These are phyloP conservation scores for Portunus trituberculatus DNA, from an alignment of 1,140 invertebrate genomes.

Conservation along the genomic window DNA sequence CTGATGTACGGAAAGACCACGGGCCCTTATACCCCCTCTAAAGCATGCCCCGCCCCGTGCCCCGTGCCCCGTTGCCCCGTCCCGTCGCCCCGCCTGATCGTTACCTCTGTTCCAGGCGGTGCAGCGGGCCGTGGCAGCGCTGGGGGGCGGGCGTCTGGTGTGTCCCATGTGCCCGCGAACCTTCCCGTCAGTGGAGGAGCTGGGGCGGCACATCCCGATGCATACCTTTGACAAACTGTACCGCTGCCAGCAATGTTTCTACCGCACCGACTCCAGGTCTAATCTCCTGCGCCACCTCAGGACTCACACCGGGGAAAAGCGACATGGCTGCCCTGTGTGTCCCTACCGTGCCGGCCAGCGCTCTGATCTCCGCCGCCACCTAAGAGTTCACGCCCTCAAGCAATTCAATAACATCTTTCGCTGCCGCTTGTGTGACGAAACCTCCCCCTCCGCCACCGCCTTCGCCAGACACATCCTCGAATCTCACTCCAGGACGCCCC, in stretches of 20 bases:
- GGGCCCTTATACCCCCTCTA: background rate
- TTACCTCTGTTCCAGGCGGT: slow-evolving; percentile 69
- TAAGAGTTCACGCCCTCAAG: slow-evolving; percentile 65
- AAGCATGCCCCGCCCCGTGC: slow-evolving; percentile 7
- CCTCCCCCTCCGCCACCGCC: slow-evolving; percentile 57
- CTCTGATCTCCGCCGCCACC: slow-evolving; percentile 63
- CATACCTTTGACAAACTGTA: slow-evolving; percentile 73
- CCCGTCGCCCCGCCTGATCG: slow-evolving; percentile 24
- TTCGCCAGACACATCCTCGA: slow-evolving; percentile 77
- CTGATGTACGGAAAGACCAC: background rate
- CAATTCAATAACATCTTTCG: slow-evolving; percentile 56
- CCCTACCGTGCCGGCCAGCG: slow-evolving; percentile 76
- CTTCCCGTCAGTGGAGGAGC: slow-evolving; percentile 59
- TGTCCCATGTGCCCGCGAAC: slow-evolving; percentile 65
- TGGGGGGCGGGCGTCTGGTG: slow-evolving; percentile 62
- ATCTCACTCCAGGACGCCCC: slow-evolving; percentile 78
- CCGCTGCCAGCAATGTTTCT: slow-evolving; percentile 71
- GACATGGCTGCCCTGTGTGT: slow-evolving; percentile 73
- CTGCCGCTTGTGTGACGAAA: slow-evolving; percentile 75
- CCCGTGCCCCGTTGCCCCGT: slow-evolving; percentile 30
- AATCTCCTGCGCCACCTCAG: slow-evolving; percentile 67
- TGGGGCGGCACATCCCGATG: slow-evolving; percentile 59
- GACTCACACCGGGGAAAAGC: slow-evolving; percentile 71
- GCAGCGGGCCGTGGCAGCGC: slow-evolving; percentile 59
- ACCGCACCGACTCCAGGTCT: slow-evolving; percentile 66